Conservation (phyloP, 2,113 vertebrate species). For the Megaleporinus macrocephalus region DNA sequence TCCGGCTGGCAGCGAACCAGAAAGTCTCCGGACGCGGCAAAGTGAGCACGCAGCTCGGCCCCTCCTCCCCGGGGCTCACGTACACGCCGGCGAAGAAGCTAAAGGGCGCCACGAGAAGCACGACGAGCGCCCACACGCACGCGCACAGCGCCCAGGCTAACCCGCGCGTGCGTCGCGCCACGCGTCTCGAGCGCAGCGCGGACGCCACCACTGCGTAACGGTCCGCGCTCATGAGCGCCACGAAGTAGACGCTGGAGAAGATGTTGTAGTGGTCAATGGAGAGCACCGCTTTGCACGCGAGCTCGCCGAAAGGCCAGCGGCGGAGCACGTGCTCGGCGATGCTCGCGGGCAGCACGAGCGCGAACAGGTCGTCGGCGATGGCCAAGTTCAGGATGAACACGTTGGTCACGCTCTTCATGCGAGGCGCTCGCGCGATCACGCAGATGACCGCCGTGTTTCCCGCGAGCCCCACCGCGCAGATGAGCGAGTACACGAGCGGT, state of each 20-base stretch:
- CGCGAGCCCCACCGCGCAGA: conserved; percentile 77
- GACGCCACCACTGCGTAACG: conserved; percentile 77
- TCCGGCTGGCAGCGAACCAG: conserved; percentile 80
- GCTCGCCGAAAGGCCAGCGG: conserved; percentile 79
- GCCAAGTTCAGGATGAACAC: conserved; percentile 69
- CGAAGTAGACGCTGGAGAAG: conserved; percentile 82
- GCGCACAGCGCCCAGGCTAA: conserved; percentile 73
- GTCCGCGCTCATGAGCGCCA: conserved; percentile 81
- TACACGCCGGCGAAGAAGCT: conserved; percentile 76
- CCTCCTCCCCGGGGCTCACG: conserved; percentile 59
- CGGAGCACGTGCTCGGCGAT: conserved; percentile 77
- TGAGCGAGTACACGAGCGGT: conserved; percentile 74
- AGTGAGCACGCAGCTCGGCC: conserved; percentile 76
- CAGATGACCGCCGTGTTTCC: conserved; percentile 79
- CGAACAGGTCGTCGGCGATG: conserved; percentile 76
- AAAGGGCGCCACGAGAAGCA: conserved; percentile 75
- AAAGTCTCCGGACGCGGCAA: conserved; percentile 77
- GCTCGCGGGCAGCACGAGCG: conserved; percentile 76
- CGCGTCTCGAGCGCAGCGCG: conserved; percentile 67
- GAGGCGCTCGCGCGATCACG: conserved; percentile 78
- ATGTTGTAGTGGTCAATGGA: conserved; percentile 81
- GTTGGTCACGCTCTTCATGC: conserved; percentile 80
- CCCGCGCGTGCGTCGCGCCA: conserved; percentile 69
- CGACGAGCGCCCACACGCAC: conserved; percentile 76
- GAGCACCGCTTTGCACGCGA: conserved; percentile 79